Conservation (phyloP, 2,113 vertebrate genomes). For the Percina caprodes region DNA sequence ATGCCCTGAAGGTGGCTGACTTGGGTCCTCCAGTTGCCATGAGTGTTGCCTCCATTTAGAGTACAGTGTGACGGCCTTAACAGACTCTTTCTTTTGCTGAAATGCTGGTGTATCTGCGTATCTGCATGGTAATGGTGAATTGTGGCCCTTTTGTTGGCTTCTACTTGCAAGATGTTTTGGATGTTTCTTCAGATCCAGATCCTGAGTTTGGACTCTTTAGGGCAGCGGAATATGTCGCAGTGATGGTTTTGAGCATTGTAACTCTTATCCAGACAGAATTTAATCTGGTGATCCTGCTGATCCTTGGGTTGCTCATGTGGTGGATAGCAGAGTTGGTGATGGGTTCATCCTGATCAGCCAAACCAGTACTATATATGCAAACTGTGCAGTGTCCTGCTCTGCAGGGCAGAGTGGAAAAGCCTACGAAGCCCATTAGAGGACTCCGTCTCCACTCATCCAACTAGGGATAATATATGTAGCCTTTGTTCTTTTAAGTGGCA, state of each 20-base stretch:
- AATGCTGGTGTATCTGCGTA: not conserved
- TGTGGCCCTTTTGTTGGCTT: not conserved
- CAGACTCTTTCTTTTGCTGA: too few relatives aligned
- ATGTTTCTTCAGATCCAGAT: not conserved
- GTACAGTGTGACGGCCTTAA: too few relatives aligned
- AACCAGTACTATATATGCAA: conserved; percentile 4
- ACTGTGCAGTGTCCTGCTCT: conserved; percentile 4
- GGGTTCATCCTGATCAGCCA: not conserved
- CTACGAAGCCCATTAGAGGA: conserved; percentile 17
- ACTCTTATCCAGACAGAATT: not conserved
- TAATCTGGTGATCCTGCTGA: not conserved
- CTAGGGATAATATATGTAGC: conserved; percentile 36
- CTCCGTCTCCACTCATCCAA: conserved; percentile 27
- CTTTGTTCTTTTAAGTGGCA: conserved; percentile 44
- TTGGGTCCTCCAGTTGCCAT: not conserved
- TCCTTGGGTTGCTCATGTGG: not conserved
- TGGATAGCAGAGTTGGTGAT: not conserved
- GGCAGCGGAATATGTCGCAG: not conserved
- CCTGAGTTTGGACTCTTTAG: not conserved
- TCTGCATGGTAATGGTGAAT: too few relatives aligned
- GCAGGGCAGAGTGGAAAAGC: not conserved
- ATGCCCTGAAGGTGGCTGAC: not conserved
- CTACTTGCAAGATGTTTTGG: not conserved
- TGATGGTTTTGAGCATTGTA: not conserved
- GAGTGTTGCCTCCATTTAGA: too few relatives aligned